Base-by-base conservation (phyloP, 2,797 vertebrate genomes). In the Salmo trutta region DNA sequence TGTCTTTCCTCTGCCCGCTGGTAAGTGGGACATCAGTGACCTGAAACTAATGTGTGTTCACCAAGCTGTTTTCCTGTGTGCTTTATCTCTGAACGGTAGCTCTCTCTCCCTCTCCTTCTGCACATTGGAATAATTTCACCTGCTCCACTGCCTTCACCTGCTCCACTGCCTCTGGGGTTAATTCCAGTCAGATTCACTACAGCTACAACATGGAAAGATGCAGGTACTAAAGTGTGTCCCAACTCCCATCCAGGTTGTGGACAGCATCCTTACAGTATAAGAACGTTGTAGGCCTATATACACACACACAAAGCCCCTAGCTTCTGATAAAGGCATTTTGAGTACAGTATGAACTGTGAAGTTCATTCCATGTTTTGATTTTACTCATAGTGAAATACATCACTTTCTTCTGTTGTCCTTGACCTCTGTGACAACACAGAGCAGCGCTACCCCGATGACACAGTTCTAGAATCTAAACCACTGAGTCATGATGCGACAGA, bases 101-200 rank as follows among this genome's bases (percentile, higher is more conserved):
- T 47, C 54, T 83, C 90, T 85, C 79, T 24, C n/a, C n/a, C 24
- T 78, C 16, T 64, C 41, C 81, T 90, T 85, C 77, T 80, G 84
- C 87, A 87, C 78, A 81, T 86, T 88, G 92, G 92, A 94, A 92
- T 87, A 89, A 86, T 86, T 88, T 86, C 88, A 92, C 85, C 88
- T 87, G 86, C 41, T 47, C 36, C 7, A 36, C 36, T 36, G 36
- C 36, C 6, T 36, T 36, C 36, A 36, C 36, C 36, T 41, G 36
- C 91, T 89, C 84, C 85, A 73, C 83, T 88, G 88, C 92, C 89
- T 86, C 88, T 15, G 85, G 90, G 89, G 86, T 84, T 89, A 89
- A 87, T 91, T 90, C 90, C 19, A 76, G 36, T 56, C 89, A 74
- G 21, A 36, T 89, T 87, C 82, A 86, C 82, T 83, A 53, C 16